These are phyloP conservation scores for Xiphorhynchus erythropygius DNA, from an alignment of 2,797 vertebrate species.

Conservation along the genomic window DNA sequence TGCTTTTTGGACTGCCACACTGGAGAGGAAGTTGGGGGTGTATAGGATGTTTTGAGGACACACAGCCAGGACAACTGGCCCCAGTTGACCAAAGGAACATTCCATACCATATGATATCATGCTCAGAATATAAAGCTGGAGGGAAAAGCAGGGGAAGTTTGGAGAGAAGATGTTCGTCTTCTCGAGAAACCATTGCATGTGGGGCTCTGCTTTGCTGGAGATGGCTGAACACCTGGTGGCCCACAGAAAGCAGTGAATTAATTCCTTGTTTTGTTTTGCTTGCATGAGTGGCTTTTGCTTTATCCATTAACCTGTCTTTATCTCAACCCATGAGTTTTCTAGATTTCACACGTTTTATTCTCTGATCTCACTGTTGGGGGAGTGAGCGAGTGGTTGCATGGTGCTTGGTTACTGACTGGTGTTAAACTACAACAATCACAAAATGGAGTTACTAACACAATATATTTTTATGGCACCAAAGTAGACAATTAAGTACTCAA, in stretches of 20 bases:
- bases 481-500: constrained; percentile 17
- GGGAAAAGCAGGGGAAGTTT: fast-evolving
- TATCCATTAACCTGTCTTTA: not conserved
- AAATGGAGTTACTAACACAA: not conserved
- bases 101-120: not conserved
- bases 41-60: not conserved
- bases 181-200: fast-evolving
- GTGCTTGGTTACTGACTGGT: not conserved
- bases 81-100: not conserved
- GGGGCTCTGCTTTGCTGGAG: not conserved
- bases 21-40: not conserved
- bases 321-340: not conserved
- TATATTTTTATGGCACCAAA: not conserved
- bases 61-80: not conserved
- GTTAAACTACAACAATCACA: not conserved
- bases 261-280: not conserved
- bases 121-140: no score
- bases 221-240: not conserved
- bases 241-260: not conserved
- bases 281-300: not conserved
- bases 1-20: not conserved
- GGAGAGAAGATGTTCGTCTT: no score
- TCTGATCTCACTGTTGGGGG: not conserved
- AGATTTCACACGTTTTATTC: not conserved
- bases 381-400: not conserved